Evolutionary conservation across 2,797 vertebrate species (phyloP).

Genomic region (Amniataba percoides): DNA sequence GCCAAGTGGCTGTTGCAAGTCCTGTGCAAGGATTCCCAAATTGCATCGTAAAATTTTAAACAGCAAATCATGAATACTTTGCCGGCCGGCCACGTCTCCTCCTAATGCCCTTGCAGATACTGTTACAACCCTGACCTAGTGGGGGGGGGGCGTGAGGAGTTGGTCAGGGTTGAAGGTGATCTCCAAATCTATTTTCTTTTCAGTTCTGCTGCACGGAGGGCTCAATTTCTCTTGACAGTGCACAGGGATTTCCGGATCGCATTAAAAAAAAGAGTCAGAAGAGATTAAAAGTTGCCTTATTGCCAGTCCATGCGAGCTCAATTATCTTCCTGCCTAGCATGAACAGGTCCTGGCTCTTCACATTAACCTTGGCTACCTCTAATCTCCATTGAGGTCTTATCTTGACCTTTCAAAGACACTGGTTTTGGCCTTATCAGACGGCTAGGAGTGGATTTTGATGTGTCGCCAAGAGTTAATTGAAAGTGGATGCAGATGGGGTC

Average conservation of each 20-base stretch:
- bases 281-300: conserved; percentile 75
- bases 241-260: conserved; percentile 45
- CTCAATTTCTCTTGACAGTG: conserved; percentile 41
- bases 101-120: conserved; percentile 18
- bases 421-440: conserved; percentile 53
- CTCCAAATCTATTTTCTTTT: conserved; percentile 51
- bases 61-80: conserved; percentile 56
- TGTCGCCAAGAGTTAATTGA: conserved; percentile 53
- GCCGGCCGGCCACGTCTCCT: conserved; percentile 28
- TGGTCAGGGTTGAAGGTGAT: conserved; percentile 40
- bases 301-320: conserved; percentile 52
- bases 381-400: conserved; percentile 67
- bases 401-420: conserved; percentile 61
- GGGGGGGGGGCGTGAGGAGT: background rate
- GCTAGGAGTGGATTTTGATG: conserved; percentile 43
- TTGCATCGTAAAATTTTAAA: conserved; percentile 77
- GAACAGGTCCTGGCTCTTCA: conserved; percentile 57
- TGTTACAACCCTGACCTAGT: conserved; percentile 50
- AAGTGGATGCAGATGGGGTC: conserved; percentile 34
- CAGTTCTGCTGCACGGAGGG: conserved; percentile 3
- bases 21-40: conserved; percentile 60
- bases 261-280: conserved; percentile 45
- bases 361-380: conserved; percentile 72
- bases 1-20: conserved; percentile 47
- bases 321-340: conserved; percentile 61